Evolutionary conservation across 2,888 invertebrate genomes (phyloP).

Genomic region (Pandemis cinnamomeana): DNA sequence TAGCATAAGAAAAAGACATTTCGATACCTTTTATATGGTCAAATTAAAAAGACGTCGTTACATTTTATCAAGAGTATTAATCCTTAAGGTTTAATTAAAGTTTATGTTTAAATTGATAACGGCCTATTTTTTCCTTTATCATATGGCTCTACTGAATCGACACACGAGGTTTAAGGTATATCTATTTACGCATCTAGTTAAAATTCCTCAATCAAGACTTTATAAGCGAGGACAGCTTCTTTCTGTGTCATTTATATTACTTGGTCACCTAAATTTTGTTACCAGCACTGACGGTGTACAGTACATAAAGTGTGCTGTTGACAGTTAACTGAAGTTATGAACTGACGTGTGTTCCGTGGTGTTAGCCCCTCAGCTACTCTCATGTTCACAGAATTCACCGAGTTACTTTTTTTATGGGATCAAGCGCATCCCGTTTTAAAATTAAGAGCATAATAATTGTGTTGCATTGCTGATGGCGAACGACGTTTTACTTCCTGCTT

Average conservation of each 20-base stretch:
- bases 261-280: no score
- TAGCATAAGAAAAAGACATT: conserved; percentile 57
- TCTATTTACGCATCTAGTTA: background rate
- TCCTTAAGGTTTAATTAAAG: conserved; percentile 73
- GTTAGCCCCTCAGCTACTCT: no score
- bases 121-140: conserved; percentile 43
- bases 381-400: no score
- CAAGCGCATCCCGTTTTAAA: background rate
- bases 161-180: background rate
- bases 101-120: conserved; percentile 60
- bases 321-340: background rate
- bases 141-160: background rate
- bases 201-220: background rate
- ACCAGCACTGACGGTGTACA: no score
- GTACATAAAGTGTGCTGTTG: background rate
- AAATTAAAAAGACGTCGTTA: conserved; percentile 72
- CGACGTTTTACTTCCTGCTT: background rate
- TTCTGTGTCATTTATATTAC: background rate
- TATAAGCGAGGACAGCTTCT: background rate
- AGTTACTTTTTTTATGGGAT: no score
- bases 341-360: background rate
- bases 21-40: conserved; percentile 64
- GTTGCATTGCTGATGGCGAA: background rate
- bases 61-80: conserved; percentile 77
- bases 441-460: no score